A percentile compares a stretch with the other conserved stretches of the same genome.
These are phyloP conservation scores for Caerostris darwini DNA, from an alignment of 1,140 invertebrate species.

Conservation along the genomic window DNA sequence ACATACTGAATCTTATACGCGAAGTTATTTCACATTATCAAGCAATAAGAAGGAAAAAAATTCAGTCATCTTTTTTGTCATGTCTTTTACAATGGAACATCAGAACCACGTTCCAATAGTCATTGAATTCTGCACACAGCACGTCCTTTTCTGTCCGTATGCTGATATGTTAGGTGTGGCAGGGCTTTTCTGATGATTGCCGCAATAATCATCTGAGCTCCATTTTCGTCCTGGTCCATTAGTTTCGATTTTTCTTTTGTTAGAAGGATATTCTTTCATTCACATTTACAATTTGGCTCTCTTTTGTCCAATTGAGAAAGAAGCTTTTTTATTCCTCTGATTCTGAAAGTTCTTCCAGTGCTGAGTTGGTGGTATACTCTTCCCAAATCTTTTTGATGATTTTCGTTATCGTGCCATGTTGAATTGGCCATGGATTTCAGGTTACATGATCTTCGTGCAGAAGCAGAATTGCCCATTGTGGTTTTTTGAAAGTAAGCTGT, in stretches of 20 bases:
- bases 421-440: not conserved
- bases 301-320: slow-evolving; percentile 17
- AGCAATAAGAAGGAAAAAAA: too few species aligned
- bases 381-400: not conserved
- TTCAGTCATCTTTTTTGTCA: not conserved
- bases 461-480: too few species aligned
- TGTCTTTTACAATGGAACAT: not conserved
- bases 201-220: not conserved
- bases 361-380: not conserved
- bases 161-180: slow-evolving; percentile 18
- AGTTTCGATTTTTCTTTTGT: not conserved
- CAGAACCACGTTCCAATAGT: not conserved
- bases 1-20: too few species aligned
- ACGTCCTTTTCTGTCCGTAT: not conserved
- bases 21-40: too few species aligned
- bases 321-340: not conserved
- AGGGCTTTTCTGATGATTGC: not conserved
- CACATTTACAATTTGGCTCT: not conserved
- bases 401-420: not conserved
- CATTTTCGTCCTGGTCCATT: not conserved
- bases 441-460: too few species aligned
- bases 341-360: not conserved
- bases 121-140: not conserved
- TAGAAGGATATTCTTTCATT: not conserved
- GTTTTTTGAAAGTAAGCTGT: not conserved